Evolutionary conservation across 64 coral and sea anemone genomes (phyloP).

Genomic region (Catalaphyllia jardinei): DNA sequence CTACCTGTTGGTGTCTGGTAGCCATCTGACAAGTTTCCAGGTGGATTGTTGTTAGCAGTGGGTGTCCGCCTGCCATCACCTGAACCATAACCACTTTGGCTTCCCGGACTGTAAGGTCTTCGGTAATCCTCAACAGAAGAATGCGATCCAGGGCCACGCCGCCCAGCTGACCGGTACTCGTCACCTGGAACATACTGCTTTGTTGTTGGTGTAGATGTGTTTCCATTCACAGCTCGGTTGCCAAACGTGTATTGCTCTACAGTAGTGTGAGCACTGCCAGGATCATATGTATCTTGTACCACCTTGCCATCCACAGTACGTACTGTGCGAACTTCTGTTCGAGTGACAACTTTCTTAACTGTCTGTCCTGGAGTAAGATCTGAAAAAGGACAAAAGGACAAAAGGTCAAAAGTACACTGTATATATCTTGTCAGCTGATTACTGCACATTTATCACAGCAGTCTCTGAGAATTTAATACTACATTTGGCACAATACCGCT

Average conservation of each 20-base stretch:
- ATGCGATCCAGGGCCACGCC: slow-evolving; percentile 46
- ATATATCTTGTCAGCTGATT: too few relatives aligned
- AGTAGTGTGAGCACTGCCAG: slow-evolving; percentile 30
- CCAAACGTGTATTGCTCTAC: slow-evolving; percentile 65
- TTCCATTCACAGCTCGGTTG: slow-evolving; percentile 57
- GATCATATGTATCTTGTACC: slow-evolving; percentile 72
- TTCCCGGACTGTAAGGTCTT: slow-evolving; percentile 28
- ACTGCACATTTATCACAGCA: too few relatives aligned
- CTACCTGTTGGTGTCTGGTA: slow-evolving; percentile 61
- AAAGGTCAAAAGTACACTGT: neutral
- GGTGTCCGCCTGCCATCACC: slow-evolving; percentile 72
- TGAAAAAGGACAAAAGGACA: slow-evolving; percentile 5
- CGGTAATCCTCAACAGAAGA: slow-evolving; percentile 58
- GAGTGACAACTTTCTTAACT: slow-evolving; percentile 88
- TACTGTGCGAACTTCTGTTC: slow-evolving; percentile 81
- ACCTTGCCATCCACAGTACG: slow-evolving; percentile 80
- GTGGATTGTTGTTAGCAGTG: slow-evolving; percentile 46
- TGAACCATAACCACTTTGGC: slow-evolving; percentile 54
- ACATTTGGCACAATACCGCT: too few relatives aligned
- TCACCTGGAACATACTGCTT: slow-evolving; percentile 77
- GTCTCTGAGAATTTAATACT: too few relatives aligned
- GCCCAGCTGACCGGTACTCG: slow-evolving; percentile 41
- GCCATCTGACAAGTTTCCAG: slow-evolving; percentile 78
- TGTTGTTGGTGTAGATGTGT: slow-evolving; percentile 39
- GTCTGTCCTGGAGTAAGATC: slow-evolving; percentile 75